Base-by-base conservation (phyloP, 2,113 vertebrate species). In the Typhlomys cinereus region DNA sequence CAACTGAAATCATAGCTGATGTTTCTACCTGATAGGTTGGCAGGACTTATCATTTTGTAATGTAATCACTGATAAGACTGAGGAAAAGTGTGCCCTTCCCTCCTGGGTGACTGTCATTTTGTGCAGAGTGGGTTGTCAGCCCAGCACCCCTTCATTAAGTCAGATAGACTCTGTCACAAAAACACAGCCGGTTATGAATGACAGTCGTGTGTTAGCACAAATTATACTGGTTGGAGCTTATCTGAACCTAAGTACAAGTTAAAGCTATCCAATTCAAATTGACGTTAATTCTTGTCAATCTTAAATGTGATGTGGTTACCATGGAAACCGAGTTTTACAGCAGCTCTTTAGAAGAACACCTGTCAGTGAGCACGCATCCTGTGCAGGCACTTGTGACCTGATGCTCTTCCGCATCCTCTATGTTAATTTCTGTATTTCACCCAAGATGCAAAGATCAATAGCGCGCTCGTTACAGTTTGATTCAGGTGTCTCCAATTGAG, bases 321-420 rank as follows among this genome's bases (percentile, higher is more conserved):
- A 95, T 89, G 83, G 97, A 96, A 97, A 98, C 91, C 59, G 57
- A 84, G 93, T 83, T 94, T 80, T 36, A 31, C 67, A 91, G 62
- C 71, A 73, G 85, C 94, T 48, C 78, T 96, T 93, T 87, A 57
- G 91, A 92, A 89, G 79, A 96, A 91, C 13, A 82, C 88, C 96
- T 97, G 87, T 96, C 95, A 95, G 82, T 97, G 95, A 85, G 25
- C 64, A 23, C 36, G 85, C n/a, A 59, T 84, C 92, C 71, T 48
- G 67, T 54, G 52, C 85, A 75, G 90, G 44, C 70, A 93, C 88
- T 90, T 92, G 85, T 34, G 69, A 93, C 91, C 31, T 94, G 79
- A 48, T 75, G 90, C 66, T 11, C 64, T 91, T 94, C 75, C 46
- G 82, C 95, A 94, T 64, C 74, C 96, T 92, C 8, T 1, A 23